Percentiles rank a stretch among this genome's conserved stretches.
phyloP scores from a whole-genome alignment of 1,140 invertebrate species.

The Watersipora subatra region DNA sequence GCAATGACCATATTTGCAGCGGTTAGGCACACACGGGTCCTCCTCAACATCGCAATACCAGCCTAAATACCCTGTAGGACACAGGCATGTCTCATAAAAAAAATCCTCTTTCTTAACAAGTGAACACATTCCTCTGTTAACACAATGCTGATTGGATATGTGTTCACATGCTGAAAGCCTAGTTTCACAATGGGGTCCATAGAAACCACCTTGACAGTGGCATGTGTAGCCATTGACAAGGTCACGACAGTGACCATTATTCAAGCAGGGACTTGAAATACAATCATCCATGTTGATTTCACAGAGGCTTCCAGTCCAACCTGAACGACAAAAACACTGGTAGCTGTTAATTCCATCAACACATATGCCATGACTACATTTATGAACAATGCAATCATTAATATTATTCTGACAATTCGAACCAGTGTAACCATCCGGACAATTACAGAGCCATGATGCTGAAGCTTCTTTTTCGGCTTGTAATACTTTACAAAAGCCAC shows the following conservation, averaged over 20 bases:
- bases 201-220: slow-evolving; percentile 20
- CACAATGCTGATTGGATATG: not conserved
- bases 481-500: slow-evolving; percentile 13
- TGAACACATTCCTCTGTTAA: not conserved
- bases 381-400: not conserved
- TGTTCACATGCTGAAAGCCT: not conserved
- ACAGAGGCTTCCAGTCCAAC: slow-evolving; percentile 83
- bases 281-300: slow-evolving; percentile 66
- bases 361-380: slow-evolving; percentile 11
- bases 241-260: slow-evolving; percentile 27
- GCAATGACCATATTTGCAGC: not conserved
- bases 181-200: slow-evolving; percentile 13
- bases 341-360: slow-evolving; percentile 7
- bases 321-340: slow-evolving; percentile 11
- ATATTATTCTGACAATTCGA: slow-evolving; percentile 6
- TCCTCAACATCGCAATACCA: slow-evolving; percentile 74
- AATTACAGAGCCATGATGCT: slow-evolving; percentile 15
- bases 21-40: not conserved
- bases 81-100: slow-evolving; percentile 63
- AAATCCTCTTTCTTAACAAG: not conserved
- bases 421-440: slow-evolving; percentile 18
- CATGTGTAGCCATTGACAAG: slow-evolving; percentile 49
- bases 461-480: slow-evolving; percentile 7
- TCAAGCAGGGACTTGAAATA: slow-evolving; percentile 27
- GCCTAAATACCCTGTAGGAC: slow-evolving; percentile 75